Percentiles rank a stretch among this genome's conserved stretches.
Conservation (phyloP, 2,113 vertebrate species). For the Brachirus orientalis region DNA sequence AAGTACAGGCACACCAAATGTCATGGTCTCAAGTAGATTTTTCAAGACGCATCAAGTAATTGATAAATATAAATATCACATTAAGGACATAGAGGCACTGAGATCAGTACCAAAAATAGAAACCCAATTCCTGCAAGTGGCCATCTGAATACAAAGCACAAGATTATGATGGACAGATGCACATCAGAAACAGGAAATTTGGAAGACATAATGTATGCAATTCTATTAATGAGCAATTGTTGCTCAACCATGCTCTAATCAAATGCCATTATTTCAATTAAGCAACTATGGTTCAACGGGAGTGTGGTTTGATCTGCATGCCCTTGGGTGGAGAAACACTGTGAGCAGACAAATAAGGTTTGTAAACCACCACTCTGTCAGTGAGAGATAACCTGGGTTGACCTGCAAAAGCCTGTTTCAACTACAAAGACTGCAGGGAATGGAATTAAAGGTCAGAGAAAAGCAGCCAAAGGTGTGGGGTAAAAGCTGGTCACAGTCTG, state of each 20-base stretch:
- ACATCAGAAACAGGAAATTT: conserved; percentile 20
- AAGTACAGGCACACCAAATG: too few relatives aligned
- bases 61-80: too few relatives aligned
- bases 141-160: neutral
- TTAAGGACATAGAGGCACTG: too few relatives aligned
- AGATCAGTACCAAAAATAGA: too few relatives aligned
- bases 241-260: conserved; percentile 45
- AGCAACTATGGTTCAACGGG: conserved; percentile 43
- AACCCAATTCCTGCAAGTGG: too few relatives aligned
- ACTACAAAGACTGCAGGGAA: neutral
- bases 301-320: conserved; percentile 40
- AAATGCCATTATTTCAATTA: conserved; percentile 65
- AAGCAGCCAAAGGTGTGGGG: neutral
- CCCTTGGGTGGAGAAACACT: conserved; percentile 36
- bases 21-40: too few relatives aligned
- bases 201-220: conserved; percentile 31
- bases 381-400: conserved; percentile 15
- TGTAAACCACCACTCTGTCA: conserved; percentile 6
- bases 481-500: neutral
- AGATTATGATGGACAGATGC: conserved; percentile 3
- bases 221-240: conserved; percentile 45
- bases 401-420: conserved; percentile 2
- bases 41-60: too few relatives aligned
- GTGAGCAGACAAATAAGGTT: conserved; percentile 1
- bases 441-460: conserved; percentile 18